Conservation (phyloP, 2,797 vertebrate genomes). For the Peromyscus aztecus region DNA sequence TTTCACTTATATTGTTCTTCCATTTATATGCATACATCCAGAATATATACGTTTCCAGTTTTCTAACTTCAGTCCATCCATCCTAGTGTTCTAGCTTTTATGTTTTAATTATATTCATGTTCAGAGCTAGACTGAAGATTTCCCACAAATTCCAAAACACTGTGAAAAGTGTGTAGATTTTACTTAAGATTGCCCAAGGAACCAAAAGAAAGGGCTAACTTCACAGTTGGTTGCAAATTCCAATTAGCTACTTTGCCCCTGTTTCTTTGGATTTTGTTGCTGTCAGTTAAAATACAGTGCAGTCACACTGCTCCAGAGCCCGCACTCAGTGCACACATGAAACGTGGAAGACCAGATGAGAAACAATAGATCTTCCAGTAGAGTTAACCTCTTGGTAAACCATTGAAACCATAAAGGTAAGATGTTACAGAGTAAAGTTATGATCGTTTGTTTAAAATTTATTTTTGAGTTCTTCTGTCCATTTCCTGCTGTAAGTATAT, state of each 20-base stretch:
- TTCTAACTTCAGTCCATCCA: neutral
- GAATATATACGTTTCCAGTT: neutral
- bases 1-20: neutral
- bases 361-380: constrained; percentile 15
- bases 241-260: neutral
- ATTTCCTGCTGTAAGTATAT: neutral
- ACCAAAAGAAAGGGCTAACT: neutral
- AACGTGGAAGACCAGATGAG: neutral
- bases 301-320: neutral
- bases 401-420: neutral
- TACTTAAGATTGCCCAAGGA: neutral
- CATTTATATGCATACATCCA: neutral
- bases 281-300: neutral
- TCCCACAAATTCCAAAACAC: neutral
- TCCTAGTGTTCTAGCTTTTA: neutral
- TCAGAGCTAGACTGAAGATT: neutral
- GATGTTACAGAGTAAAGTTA: neutral
- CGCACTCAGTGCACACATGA: neutral
- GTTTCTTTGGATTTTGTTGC: constrained; percentile 31
- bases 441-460: constrained; percentile 51
- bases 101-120: constrained; percentile 2
- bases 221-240: constrained; percentile 28
- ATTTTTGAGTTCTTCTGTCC: constrained; percentile 32
- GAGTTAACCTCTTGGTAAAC: neutral
- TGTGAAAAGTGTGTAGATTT: constrained; percentile 27